Evolutionary conservation across 2,797 vertebrate species (phyloP).

Genomic region (Thalassophryne amazonica): DNA sequence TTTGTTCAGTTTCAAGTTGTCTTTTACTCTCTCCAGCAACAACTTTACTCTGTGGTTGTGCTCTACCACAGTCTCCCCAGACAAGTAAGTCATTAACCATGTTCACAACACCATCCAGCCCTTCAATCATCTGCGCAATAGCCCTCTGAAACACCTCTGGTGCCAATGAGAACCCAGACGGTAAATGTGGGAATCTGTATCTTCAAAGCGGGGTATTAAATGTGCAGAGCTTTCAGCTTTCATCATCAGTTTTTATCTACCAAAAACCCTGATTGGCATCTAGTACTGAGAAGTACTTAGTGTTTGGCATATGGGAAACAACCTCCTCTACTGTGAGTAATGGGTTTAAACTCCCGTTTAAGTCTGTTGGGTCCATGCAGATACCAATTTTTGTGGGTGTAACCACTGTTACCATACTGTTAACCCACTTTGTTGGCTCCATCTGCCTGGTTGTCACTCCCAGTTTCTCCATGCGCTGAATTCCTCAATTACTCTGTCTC

Average conservation of each 20-base stretch:
- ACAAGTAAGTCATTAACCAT: constrained; percentile 3
- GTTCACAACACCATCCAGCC: background rate
- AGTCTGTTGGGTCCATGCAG: background rate
- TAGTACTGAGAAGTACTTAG: background rate
- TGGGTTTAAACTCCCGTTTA: background rate
- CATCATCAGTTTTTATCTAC: background rate
- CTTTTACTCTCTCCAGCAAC: background rate
- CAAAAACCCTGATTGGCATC: background rate
- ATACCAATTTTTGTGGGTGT: no score
- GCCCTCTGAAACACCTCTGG: background rate
- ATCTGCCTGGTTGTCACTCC: no score
- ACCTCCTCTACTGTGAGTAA: background rate
- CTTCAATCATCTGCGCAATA: constrained; percentile 1
- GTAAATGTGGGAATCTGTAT: no score
- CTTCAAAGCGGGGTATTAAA: background rate
- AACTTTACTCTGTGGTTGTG: background rate
- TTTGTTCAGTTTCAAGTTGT: background rate
- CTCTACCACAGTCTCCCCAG: background rate
- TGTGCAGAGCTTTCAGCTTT: background rate
- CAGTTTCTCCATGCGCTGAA: no score
- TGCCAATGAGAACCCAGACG: no score
- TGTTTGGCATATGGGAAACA: background rate
- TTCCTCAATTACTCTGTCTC: no score
- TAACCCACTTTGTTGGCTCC: no score
- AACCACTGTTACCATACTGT: no score